Conservation (phyloP, 2,888 invertebrate species). For the Anorthoa munda region DNA sequence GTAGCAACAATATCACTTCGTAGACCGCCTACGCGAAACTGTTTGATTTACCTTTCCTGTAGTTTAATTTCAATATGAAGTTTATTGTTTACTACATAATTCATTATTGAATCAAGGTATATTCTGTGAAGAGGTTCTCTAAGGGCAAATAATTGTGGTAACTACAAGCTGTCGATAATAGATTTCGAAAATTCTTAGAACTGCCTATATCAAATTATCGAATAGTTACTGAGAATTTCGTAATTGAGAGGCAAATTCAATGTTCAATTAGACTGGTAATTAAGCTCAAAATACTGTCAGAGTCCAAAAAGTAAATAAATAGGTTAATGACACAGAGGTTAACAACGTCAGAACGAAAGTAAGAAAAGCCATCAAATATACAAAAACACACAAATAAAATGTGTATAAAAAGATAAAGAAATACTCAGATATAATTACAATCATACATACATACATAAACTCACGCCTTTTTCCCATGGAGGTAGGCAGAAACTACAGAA, state of each 20-base stretch:
- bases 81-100: conserved; percentile 3
- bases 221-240: conserved; percentile 9
- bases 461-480: too few species aligned
- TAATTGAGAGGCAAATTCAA: not conserved
- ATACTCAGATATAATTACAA: too few species aligned
- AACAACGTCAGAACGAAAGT: not conserved
- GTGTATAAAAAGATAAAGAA: not conserved
- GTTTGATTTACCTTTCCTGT: conserved; percentile 28
- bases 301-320: not conserved
- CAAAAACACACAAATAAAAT: not conserved
- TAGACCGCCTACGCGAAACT: conserved; percentile 35
- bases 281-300: not conserved
- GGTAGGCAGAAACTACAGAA: too few species aligned
- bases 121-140: not conserved
- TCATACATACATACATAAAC: too few species aligned
- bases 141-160: conserved; percentile 3
- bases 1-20: conserved; percentile 39
- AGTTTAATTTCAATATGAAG: conserved; percentile 8
- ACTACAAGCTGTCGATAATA: not conserved
- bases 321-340: too few species aligned
- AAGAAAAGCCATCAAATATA: too few species aligned
- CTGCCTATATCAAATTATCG: not conserved
- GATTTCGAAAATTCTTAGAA: not conserved
- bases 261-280: not conserved
- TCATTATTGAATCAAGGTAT: not conserved